Evolutionary conservation across 2,888 invertebrate species (phyloP).

Genomic region (Autographa pulchrina): DNA sequence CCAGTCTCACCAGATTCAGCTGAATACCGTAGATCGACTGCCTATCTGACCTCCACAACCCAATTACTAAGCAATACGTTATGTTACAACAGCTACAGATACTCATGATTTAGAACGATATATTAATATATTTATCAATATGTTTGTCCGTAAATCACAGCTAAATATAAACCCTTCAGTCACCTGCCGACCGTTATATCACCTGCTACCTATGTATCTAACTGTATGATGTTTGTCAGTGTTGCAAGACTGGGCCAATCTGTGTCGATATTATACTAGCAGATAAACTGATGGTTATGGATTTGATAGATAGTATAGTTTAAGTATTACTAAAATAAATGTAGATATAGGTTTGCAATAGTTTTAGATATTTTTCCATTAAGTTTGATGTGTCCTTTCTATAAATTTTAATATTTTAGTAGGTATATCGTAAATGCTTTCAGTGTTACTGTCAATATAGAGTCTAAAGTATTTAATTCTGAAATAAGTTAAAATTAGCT

Average conservation of each 20-base stretch:
- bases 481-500: too few relatives aligned
- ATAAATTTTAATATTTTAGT: too few relatives aligned
- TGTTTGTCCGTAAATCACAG: slow-evolving; percentile 41
- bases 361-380: too few relatives aligned
- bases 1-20: not conserved
- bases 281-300: slow-evolving; percentile 21
- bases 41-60: not conserved
- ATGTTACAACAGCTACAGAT: not conserved
- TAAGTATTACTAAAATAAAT: not conserved
- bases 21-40: not conserved
- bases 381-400: too few relatives aligned
- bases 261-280: slow-evolving; percentile 51
- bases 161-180: slow-evolving; percentile 46
- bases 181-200: slow-evolving; percentile 51
- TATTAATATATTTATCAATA: slow-evolving; percentile 19
- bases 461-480: too few relatives aligned
- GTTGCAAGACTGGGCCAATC: slow-evolving; percentile 40
- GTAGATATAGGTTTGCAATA: too few relatives aligned
- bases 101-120: not conserved
- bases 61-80: not conserved
- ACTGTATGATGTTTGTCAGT: slow-evolving; percentile 37
- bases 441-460: too few relatives aligned
- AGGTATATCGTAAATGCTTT: too few relatives aligned
- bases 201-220: slow-evolving; percentile 23
- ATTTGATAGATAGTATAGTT: not conserved